Evolutionary conservation across 92 coral and sea anemone species (phyloP), one percentile per base, ranked within the genome.

Genomic region (Virgularia gustaviana): DNA sequence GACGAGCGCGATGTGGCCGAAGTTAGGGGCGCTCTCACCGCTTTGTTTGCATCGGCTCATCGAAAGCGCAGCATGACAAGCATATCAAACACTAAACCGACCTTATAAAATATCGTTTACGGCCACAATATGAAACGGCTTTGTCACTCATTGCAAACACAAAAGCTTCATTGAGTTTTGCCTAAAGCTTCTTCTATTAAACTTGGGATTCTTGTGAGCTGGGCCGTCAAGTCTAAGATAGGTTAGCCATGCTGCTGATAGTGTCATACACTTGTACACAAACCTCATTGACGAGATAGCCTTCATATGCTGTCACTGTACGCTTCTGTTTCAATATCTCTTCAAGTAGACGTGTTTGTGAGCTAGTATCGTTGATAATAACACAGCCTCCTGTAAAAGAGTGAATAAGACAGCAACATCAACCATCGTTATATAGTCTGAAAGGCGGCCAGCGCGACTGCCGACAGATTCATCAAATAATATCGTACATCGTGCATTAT

Each of bases 341-440:
- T 36, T 75, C 83, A 41, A 76, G 75, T 37, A 65, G 64, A 27
- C 63, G 82, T 9, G 94, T 73, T 22, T 63, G 79, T 56, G 81
- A 86, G 24, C 90, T 84, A n/a, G 96, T 78, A 60, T 92, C 98
- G 65, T 89, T 94, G 76, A 89, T 96, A 31, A 87, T 88, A 72
- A 94, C 99, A 75, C 99, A 94, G 66, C 90, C 96, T 23, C 98
- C 98, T 92, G 75, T n/a, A n/a, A n/a, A n/a, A n/a, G n/a, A n/a
- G n/a, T n/a, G n/a, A n/a, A n/a, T n/a, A n/a, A n/a, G n/a, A n/a
- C n/a, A n/a, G n/a, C n/a, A n/a, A n/a, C n/a, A n/a, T n/a, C n/a
- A n/a, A n/a, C n/a, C n/a, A n/a, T n/a, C n/a, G n/a, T n/a, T n/a
- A n/a, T n/a, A n/a, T n/a, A n/a, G n/a, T n/a, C n/a, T n/a, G n/a